Conservation (phyloP, 2,888 invertebrate genomes). For the Alloscopus bannaensis region DNA sequence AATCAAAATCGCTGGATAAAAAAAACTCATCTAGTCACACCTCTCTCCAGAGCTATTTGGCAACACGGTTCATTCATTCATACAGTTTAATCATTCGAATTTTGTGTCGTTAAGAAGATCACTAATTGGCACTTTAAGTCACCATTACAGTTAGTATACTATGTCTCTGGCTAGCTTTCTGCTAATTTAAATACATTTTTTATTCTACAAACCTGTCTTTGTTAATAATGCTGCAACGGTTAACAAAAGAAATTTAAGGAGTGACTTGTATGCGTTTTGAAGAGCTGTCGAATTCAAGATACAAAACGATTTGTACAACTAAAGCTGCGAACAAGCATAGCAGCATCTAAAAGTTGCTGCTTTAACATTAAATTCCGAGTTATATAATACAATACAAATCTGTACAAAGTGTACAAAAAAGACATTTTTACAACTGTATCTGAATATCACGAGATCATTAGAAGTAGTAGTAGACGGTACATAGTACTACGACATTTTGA, state of each 20-base stretch:
- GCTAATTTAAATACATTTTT: conserved; percentile 15
- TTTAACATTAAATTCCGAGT: neutral
- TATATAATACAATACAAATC: conserved; percentile 5
- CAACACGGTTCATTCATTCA: conserved; percentile 44
- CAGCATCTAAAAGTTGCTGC: neutral
- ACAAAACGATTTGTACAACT: conserved; percentile 15
- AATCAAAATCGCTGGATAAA: too few relatives aligned
- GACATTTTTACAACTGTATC: too few relatives aligned
- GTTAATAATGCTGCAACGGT: conserved; percentile 67
- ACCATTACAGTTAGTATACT: conserved; percentile 23
- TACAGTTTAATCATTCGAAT: conserved; percentile 1
- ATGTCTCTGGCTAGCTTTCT: conserved; percentile 1
- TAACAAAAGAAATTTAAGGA: conserved; percentile 8
- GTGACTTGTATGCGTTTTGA: neutral
- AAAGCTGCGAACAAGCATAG: conserved; percentile 19
- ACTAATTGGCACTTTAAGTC: conserved; percentile 62
- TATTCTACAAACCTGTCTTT: conserved; percentile 51
- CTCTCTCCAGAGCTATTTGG: conserved; percentile 34
- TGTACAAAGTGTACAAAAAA: conserved; percentile 19
- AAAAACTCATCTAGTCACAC: too few relatives aligned
- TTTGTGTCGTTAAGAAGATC: conserved; percentile 17
- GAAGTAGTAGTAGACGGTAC: neutral
- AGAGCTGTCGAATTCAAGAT: neutral
- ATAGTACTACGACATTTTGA: conserved; percentile 14
- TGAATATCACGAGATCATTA: conserved; percentile 64